Evolutionary conservation across 2,888 invertebrate species (phyloP).

Genomic region (Lamellibrachia columna): DNA sequence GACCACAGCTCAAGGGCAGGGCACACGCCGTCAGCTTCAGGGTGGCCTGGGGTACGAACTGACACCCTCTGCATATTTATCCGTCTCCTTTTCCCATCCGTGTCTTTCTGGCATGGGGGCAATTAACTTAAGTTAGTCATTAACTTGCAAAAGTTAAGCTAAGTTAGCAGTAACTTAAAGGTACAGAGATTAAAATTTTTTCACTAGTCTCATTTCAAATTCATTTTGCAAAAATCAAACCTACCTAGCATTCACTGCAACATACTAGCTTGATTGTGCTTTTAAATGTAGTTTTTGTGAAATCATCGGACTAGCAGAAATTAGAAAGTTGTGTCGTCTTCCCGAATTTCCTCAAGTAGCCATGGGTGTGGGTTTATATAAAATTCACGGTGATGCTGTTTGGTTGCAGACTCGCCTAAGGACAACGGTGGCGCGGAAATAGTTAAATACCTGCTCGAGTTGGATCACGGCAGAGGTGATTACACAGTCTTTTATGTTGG

Average conservation of each 20-base stretch:
- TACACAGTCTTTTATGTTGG: not conserved
- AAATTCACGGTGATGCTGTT: slow-evolving; percentile 25
- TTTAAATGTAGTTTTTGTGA: not conserved
- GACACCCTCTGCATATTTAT: not conserved
- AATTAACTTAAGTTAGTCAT: no score
- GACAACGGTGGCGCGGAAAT: slow-evolving; percentile 81
- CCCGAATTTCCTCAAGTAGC: no score
- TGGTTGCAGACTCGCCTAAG: slow-evolving; percentile 69
- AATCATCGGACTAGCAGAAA: no score
- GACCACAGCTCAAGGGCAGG: slow-evolving; percentile 82
- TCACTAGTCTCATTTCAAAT: no score
- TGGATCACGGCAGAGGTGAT: slow-evolving; percentile 67
- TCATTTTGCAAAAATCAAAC: no score
- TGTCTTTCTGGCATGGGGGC: not conserved
- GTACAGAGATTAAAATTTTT: no score
- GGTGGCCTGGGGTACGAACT: slow-evolving; percentile 76
- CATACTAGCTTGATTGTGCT: not conserved
- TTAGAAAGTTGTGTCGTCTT: no score
- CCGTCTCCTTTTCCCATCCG: not conserved
- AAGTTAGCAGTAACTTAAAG: no score
- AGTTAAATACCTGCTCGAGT: slow-evolving; percentile 81
- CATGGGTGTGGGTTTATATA: not conserved
- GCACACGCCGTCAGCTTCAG: slow-evolving; percentile 83
- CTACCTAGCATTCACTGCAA: no score
- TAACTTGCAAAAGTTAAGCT: no score